phyloP scores from a whole-genome alignment of 2,797 vertebrate genomes.

The Epinephelus coioides region DNA sequence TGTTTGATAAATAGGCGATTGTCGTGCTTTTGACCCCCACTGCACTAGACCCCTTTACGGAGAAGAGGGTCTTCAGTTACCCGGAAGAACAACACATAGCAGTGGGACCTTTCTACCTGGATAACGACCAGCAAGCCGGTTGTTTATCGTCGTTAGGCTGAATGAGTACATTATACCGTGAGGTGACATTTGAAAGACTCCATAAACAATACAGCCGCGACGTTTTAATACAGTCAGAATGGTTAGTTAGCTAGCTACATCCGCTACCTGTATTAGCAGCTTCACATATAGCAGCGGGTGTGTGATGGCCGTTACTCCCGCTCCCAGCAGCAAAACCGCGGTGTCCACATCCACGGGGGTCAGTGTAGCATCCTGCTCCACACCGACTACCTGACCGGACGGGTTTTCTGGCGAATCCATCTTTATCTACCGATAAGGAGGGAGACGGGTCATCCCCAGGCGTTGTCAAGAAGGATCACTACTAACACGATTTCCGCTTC shows the following conservation, averaged over 20 bases:
- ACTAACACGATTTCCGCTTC: conserved; percentile 35
- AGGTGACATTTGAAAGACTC: background rate
- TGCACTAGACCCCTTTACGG: background rate
- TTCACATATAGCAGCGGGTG: conserved; percentile 91
- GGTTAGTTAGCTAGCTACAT: conserved; percentile 3
- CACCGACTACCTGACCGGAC: conserved; percentile 62
- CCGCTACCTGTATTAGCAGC: conserved; percentile 88
- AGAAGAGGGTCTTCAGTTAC: background rate
- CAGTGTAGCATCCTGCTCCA: conserved; percentile 59
- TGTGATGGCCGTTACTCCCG: conserved; percentile 87
- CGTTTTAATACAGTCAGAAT: fast-evolving
- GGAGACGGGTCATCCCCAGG: conserved; percentile 9
- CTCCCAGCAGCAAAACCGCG: conserved; percentile 86
- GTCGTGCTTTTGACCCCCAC: no score
- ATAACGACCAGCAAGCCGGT: background rate
- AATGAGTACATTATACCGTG: background rate
- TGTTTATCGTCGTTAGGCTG: background rate
- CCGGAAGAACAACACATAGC: background rate
- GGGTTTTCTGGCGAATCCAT: conserved; percentile 54
- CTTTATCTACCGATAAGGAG: background rate
- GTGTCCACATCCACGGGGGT: conserved; percentile 82
- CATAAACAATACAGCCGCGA: background rate
- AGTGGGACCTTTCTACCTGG: background rate
- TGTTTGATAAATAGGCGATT: background rate
- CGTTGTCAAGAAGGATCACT: background rate